Percentiles rank a stretch among this genome's conserved stretches.
Conservation (phyloP, 2,113 vertebrate species). For the Epinephelus lanceolatus region DNA sequence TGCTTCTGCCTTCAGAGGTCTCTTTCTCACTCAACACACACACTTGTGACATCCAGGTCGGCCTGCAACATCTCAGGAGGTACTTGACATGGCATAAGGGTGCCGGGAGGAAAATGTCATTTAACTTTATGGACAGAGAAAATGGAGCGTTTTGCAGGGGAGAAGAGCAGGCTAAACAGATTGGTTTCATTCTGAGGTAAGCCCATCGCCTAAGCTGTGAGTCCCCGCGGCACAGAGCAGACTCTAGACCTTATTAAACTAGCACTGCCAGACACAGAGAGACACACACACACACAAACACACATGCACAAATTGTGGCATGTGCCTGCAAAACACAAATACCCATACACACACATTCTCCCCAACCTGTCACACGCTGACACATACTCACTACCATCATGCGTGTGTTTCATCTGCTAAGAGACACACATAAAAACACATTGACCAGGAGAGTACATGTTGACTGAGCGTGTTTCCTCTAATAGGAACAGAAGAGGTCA, state of each 20-base stretch:
- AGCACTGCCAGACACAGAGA: constrained; percentile 72
- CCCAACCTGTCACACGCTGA: neutral
- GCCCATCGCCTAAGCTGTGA: constrained; percentile 73
- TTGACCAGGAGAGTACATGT: constrained; percentile 5
- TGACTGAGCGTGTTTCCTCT: neutral
- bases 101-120: constrained; percentile 81
- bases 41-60: constrained; percentile 72
- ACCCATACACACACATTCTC: constrained; percentile 42
- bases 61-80: constrained; percentile 71
- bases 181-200: constrained; percentile 86
- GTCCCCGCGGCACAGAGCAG: constrained; percentile 81
- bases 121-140: constrained; percentile 82
- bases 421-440: constrained; percentile 30
- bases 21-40: constrained; percentile 66
- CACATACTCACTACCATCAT: constrained; percentile 6
- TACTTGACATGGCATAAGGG: constrained; percentile 72
- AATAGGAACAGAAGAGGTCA: constrained; percentile 28
- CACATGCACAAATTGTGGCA: constrained; percentile 64
- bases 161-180: constrained; percentile 83
- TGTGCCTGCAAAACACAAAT: constrained; percentile 74
- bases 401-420: constrained; percentile 7
- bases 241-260: constrained; percentile 84
- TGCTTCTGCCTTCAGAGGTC: constrained; percentile 70
- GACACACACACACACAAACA: constrained; percentile 51
- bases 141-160: constrained; percentile 79